Conservation (phyloP, 2,113 vertebrate genomes). For the Neomonachus schauinslandi region DNA sequence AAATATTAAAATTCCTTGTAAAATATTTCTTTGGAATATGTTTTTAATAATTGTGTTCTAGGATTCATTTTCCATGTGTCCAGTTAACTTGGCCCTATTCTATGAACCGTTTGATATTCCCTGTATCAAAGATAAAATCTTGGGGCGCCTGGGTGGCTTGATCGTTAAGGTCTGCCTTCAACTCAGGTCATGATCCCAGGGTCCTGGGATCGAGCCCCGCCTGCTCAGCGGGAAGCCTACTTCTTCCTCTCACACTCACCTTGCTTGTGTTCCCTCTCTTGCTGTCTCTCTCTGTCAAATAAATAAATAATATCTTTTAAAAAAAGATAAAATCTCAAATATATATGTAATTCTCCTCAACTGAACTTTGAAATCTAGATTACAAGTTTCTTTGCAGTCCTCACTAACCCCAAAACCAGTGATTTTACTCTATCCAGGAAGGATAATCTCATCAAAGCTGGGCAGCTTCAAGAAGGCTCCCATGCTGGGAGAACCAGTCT, state of each 20-base stretch:
- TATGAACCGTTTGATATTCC: not conserved
- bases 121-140: not conserved
- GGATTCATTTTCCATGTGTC: not conserved
- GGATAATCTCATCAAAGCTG: not conserved
- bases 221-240: too few relatives aligned
- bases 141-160: not conserved
- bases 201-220: too few relatives aligned
- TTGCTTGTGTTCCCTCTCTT: too few relatives aligned
- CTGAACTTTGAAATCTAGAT: not conserved
- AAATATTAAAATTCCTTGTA: slow-evolving; percentile 44
- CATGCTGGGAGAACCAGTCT: not conserved
- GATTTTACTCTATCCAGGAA: not conserved
- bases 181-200: too few relatives aligned
- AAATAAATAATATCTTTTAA: too few relatives aligned
- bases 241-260: too few relatives aligned
- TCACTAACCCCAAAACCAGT: not conserved
- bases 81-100: not conserved
- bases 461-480: not conserved
- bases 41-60: not conserved
- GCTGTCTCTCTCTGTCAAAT: too few relatives aligned
- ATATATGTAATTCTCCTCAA: not conserved
- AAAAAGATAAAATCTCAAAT: not conserved
- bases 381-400: not conserved
- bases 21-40: slow-evolving; percentile 9
- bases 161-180: too few relatives aligned